Percentiles rank a stretch among this genome's conserved stretches.
Evolutionary conservation across 2,797 vertebrate genomes (phyloP).

Genomic region (Liasis olivaceus): DNA sequence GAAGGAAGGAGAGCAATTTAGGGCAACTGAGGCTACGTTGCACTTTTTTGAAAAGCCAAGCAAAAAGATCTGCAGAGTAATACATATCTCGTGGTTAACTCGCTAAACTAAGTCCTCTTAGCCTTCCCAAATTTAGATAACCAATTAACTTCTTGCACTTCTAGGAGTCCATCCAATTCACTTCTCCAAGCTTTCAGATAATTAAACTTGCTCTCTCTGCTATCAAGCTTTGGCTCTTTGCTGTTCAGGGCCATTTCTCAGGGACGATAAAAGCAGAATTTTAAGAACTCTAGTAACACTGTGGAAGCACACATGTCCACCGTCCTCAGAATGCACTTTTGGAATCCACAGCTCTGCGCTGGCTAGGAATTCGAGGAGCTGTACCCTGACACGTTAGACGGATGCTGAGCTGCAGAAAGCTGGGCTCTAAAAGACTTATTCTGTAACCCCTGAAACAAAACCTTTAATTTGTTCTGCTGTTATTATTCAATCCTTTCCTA

Average conservation of each 20-base stretch:
- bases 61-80: not conserved
- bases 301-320: not conserved
- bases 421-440: not conserved
- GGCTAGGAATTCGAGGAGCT: too few relatives aligned
- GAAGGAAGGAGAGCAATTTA: slow-evolving; percentile 25
- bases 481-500: slow-evolving; percentile 73
- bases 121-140: not conserved
- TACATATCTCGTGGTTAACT: not conserved
- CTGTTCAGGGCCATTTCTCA: not conserved
- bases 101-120: not conserved
- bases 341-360: not conserved
- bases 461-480: not conserved
- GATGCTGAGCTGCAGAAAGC: too few relatives aligned
- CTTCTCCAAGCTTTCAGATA: not conserved
- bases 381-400: not conserved
- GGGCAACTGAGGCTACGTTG: too few relatives aligned
- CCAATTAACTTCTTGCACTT: too few relatives aligned
- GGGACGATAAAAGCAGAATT: not conserved
- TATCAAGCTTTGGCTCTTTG: not conserved
- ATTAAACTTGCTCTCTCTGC: too few relatives aligned
- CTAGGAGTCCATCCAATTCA: not conserved
- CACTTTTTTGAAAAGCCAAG: not conserved
- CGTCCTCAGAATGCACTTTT: not conserved
- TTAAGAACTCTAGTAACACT: not conserved
- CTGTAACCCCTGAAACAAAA: not conserved